Evolutionary conservation across 2,888 invertebrate species (phyloP), one percentile per base, ranked within the genome.

Genomic region (Pachymerium ferrugineum): DNA sequence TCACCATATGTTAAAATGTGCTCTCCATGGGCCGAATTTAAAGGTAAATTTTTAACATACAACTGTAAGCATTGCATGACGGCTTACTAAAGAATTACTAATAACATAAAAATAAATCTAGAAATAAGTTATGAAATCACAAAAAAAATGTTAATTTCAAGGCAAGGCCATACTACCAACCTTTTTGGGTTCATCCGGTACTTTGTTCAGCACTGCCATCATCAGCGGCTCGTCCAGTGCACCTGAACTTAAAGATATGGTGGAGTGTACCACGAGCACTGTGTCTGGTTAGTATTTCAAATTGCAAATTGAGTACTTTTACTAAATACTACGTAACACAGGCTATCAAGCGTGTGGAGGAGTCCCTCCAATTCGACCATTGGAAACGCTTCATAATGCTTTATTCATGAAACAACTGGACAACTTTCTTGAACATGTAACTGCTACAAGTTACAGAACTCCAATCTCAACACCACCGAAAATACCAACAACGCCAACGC

Each of bases 341-440:
- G 73, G 30, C 19, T 68, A 69, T 62, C 74, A 73, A 84, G 93
- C 92, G 33, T 92, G 92, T 83, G 93, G 92, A 76, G 93, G 93
- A 74, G 96, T 97, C 77, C 98, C 98, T 29, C 92, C 96, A 0
- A 94, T 99, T 79, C 89, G 97, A 33, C 97, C 97, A 1, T 85
- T 99, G 82, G 98, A 99, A 86, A 99, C 98, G 3, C 86, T 99
- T 76, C 98, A 99, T 87, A 98, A 99, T 85, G 94, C 96, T 70
- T 85, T 98, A 78, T 97, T 96, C 71, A 86, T 97, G 80, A 89
- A 91, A 62, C 95, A 97, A 82, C 85, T 98, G 79, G 97, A 97
- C 83, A 86, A 78, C 67, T 98, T 96, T 84, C 85, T 98, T 82
- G 92, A 93, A 80, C 88, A 90, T 79, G 92, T 95, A 86, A 92